Base-by-base conservation (phyloP, 2,113 vertebrate species). In the Lepisosteus osseus region DNA sequence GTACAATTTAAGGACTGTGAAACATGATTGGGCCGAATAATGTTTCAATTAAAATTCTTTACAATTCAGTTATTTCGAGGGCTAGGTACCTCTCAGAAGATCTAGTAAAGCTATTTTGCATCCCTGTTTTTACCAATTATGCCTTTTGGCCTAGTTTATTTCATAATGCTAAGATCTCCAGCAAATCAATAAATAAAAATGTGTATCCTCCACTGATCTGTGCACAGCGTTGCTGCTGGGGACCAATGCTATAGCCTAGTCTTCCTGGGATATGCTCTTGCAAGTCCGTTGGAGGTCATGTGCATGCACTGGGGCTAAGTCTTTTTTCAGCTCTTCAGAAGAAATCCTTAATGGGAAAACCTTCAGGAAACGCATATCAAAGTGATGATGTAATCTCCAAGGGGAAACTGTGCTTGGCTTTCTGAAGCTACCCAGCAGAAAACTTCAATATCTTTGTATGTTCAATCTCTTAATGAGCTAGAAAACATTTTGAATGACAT, bases 401-500 rank as follows among this genome's bases (percentile, higher is more conserved):
- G 69, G 63, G 68, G 45, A 77, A 70, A 70, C 14, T 64, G 72
- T 74, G 78, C 78, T 73, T 45, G 69, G 47, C 61, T 73, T 77
- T 76, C 70, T 61, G 69, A 77, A 78, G 80, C 76, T 70, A 61
- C 67, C 76, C 59, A 68, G 71, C 67, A 80, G 71, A 78, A 81
- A 82, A 76, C 61, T 74, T 67, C 61, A 40, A 47, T 65, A 76
- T 81, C 62, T 70, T 71, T 64, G 65, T 69, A 55, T 64, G 69
- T 67, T 73, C 59, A 68, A 75, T 74, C 70, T 74, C 56, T 73
- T 45, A 47, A 72, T 70, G 74, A 70, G 79, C 69, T 69, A 68
- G 75, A 69, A 78, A 70, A 74, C 79, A 68, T 77, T 81, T 79
- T 79, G 78, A 80, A 77, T 73, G 81, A 75, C 79, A 79, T 78